Conservation (phyloP, 2,113 vertebrate genomes). For the Onychorhynchus coronatus region DNA sequence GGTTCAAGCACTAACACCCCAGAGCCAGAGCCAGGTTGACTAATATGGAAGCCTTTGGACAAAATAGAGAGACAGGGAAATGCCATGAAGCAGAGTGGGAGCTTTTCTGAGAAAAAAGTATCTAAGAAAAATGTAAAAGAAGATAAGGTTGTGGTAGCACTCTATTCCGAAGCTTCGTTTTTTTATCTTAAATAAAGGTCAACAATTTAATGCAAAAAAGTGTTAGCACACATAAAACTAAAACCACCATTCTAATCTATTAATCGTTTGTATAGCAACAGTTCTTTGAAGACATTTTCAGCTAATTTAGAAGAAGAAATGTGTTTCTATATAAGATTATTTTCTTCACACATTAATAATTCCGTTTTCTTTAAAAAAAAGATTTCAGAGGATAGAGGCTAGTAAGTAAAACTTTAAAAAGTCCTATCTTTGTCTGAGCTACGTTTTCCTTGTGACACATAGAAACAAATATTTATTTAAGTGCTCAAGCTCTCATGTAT, state of each 20-base stretch:
- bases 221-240: neutral
- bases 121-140: neutral
- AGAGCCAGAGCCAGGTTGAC: neutral
- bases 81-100: neutral
- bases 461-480: neutral
- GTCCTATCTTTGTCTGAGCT: neutral
- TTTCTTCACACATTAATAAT: neutral
- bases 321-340: neutral
- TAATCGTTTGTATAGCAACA: neutral
- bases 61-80: neutral
- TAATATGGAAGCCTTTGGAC: neutral
- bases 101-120: neutral
- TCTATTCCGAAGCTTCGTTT: neutral
- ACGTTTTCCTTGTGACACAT: neutral
- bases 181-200: neutral
- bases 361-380: slow-evolving; percentile 1
- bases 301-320: neutral
- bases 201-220: neutral
- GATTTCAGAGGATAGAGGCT: slow-evolving; percentile 6
- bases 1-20: neutral
- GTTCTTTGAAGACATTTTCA: neutral
- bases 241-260: neutral
- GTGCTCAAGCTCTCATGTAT: neutral
- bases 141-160: neutral
- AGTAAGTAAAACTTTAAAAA: neutral